Percentiles rank a stretch among this genome's conserved stretches.
These are phyloP conservation scores for Calephelis nemesis DNA, from an alignment of 1,140 invertebrate genomes.

Conservation along the genomic window DNA sequence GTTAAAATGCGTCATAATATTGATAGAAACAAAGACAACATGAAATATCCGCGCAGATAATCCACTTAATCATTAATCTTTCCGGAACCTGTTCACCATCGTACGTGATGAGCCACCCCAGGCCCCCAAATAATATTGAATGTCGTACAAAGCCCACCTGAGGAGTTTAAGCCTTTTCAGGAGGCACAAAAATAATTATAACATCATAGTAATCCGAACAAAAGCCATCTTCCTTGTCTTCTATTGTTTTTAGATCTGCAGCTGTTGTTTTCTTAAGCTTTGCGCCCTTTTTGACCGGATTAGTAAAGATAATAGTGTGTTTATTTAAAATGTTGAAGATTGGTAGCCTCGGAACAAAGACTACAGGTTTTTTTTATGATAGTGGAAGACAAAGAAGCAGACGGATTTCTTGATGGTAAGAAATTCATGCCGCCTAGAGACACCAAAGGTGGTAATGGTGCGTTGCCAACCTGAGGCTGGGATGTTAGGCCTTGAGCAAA, in stretches of 20 bases:
- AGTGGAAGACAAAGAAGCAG: too few species aligned
- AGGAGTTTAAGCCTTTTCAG: slow-evolving; percentile 62
- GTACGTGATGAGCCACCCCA: slow-evolving; percentile 46
- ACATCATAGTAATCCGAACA: slow-evolving; percentile 29
- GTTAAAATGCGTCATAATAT: neutral
- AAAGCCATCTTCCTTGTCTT: neutral
- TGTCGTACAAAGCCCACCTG: slow-evolving; percentile 65
- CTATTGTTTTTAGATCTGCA: neutral
- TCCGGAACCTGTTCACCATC: slow-evolving; percentile 30
- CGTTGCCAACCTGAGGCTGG: too few species aligned
- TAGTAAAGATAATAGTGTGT: too few species aligned
- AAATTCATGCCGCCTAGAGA: too few species aligned
- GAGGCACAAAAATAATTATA: slow-evolving; percentile 74
- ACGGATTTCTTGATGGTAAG: too few species aligned
- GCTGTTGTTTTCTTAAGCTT: neutral
- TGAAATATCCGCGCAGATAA: slow-evolving; percentile 26
- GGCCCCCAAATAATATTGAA: slow-evolving; percentile 65
- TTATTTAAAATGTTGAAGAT: too few species aligned
- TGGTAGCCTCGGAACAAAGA: too few species aligned
- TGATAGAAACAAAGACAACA: neutral
- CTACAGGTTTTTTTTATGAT: too few species aligned
- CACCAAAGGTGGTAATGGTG: too few species aligned
- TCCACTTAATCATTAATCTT: slow-evolving; percentile 54
- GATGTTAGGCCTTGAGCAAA: too few species aligned
- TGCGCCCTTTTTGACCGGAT: neutral